phyloP scores from a whole-genome alignment of 1,140 invertebrate species.

The Drosophila seguyi region DNA sequence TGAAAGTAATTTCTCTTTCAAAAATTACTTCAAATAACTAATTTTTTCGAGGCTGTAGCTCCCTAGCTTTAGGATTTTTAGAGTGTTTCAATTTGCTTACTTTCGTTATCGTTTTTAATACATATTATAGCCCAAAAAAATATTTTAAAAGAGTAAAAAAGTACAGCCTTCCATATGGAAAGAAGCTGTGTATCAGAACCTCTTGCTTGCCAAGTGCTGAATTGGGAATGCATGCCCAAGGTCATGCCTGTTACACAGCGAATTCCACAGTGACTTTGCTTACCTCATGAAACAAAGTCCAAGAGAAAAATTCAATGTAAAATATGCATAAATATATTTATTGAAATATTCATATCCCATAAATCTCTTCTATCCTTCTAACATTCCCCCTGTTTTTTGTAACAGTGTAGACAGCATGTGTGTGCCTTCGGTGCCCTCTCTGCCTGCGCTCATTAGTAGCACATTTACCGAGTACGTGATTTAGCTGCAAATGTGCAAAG shows the following conservation, averaged over 20 bases:
- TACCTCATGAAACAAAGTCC: too few species aligned
- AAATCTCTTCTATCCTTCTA: neutral
- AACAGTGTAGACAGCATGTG: conserved; percentile 3
- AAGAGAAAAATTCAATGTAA: neutral
- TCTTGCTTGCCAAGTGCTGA: neutral
- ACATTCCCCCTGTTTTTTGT: neutral
- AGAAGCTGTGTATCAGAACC: neutral
- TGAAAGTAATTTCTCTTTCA: too few species aligned
- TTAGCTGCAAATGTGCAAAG: conserved; percentile 78
- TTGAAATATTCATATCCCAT: neutral
- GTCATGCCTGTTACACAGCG: neutral
- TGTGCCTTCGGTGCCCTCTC: conserved; percentile 1
- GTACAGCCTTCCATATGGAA: too few species aligned
- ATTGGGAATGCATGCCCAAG: neutral
- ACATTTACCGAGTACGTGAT: conserved; percentile 78
- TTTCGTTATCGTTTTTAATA: neutral
- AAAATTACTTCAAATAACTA: too few species aligned
- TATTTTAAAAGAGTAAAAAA: neutral
- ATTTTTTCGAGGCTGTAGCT: too few species aligned
- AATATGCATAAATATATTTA: neutral
- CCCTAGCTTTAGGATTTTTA: too few species aligned
- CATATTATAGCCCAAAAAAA: neutral
- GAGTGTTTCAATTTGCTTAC: too few species aligned
- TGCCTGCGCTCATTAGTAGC: conserved; percentile 76
- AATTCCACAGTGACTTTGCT: neutral